Percentiles rank a stretch among this genome's conserved stretches.
These are phyloP conservation scores for Pheucticus melanocephalus DNA, from an alignment of 2,113 vertebrate genomes.

Conservation along the genomic window DNA sequence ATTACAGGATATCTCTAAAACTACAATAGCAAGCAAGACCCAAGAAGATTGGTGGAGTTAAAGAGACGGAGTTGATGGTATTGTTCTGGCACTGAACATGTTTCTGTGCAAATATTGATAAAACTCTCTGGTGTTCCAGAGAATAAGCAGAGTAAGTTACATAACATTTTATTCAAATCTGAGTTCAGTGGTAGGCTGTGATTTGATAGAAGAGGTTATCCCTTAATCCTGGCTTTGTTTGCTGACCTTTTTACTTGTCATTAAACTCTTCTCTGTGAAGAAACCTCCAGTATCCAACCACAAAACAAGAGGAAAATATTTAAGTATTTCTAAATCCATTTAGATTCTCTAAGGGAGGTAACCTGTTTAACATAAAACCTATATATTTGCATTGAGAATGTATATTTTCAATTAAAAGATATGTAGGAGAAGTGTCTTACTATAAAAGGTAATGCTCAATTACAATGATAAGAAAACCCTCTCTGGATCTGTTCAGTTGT, in stretches of 20 bases:
- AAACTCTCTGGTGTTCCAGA: neutral
- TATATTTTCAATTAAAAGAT: neutral
- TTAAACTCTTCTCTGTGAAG: neutral
- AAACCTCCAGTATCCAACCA: neutral
- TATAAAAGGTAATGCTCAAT: neutral
- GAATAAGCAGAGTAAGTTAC: neutral
- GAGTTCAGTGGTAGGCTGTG: neutral
- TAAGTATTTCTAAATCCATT: neutral
- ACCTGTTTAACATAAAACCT: neutral
- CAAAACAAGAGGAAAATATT: neutral
- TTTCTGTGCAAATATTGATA: conserved; percentile 9
- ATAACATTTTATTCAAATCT: neutral
- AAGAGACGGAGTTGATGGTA: neutral
- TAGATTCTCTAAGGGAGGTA: neutral
- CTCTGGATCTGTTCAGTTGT: neutral
- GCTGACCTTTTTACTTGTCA: neutral
- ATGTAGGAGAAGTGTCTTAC: neutral
- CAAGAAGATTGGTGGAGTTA: neutral
- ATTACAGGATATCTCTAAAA: neutral
- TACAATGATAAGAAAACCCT: neutral
- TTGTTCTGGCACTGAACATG: neutral
- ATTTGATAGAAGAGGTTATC: neutral
- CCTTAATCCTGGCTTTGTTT: neutral
- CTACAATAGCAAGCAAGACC: fast-evolving
- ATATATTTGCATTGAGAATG: neutral